Evolutionary conservation across 1,140 invertebrate genomes (phyloP).

Genomic region (Pemphigus obesinymphae): DNA sequence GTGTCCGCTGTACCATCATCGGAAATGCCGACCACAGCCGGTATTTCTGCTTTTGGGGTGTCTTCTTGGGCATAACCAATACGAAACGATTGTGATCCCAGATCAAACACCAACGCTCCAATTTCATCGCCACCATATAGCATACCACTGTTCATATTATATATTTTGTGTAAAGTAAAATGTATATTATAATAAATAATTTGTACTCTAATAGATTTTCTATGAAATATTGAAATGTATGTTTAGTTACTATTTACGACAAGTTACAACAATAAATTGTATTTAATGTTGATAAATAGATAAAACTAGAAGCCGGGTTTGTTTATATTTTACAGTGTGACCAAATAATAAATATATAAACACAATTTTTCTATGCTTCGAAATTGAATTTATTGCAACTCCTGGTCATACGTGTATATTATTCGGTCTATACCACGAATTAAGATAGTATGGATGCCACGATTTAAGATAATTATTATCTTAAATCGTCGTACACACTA

Average conservation of each 20-base stretch:
- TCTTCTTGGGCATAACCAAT: conserved; percentile 87
- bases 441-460: too few species aligned
- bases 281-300: neutral
- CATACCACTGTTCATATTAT: conserved; percentile 57
- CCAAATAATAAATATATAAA: too few species aligned
- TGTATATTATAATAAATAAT: neutral
- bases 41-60: conserved; percentile 79
- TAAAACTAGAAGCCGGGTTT: conserved; percentile 23
- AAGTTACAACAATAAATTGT: too few species aligned
- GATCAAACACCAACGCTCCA: conserved; percentile 93
- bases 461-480: too few species aligned
- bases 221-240: too few species aligned
- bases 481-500: too few species aligned
- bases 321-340: conserved; percentile 27
- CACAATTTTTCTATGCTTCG: too few species aligned
- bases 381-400: too few species aligned
- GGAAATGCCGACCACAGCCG: conserved; percentile 66
- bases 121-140: conserved; percentile 92
- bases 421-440: too few species aligned
- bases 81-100: conserved; percentile 82
- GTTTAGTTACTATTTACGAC: too few species aligned
- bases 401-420: too few species aligned
- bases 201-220: too few species aligned
- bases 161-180: neutral
- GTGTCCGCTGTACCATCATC: conserved; percentile 63